Percentiles rank a stretch among this genome's conserved stretches.
Evolutionary conservation across 2,797 vertebrate genomes (phyloP).

Genomic region (Brotula barbata): DNA sequence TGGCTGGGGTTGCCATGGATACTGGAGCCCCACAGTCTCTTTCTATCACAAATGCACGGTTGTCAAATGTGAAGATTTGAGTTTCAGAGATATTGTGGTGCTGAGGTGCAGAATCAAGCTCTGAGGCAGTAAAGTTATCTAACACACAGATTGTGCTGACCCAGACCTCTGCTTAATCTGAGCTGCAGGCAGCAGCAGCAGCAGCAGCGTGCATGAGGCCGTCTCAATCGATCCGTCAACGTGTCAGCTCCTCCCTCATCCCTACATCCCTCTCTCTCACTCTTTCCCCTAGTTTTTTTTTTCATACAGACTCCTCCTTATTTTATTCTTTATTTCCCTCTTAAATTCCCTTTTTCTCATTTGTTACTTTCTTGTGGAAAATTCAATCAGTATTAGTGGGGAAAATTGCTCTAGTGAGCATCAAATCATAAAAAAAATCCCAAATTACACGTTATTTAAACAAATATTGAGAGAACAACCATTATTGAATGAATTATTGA

Average conservation of each 20-base stretch:
- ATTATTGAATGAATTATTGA: no score
- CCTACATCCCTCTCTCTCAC: constrained; percentile 16
- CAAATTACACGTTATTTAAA: no score
- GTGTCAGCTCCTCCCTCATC: constrained; percentile 62
- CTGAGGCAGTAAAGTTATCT: constrained; percentile 66
- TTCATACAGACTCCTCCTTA: background rate
- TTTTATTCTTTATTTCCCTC: background rate
- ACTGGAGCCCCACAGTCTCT: constrained; percentile 58
- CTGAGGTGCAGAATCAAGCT: constrained; percentile 55
- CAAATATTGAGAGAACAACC: no score
- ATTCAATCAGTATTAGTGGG: no score
- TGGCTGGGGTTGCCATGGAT: constrained; percentile 76
- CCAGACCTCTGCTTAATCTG: constrained; percentile 71
- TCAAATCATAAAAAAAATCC: no score
- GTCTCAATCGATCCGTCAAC: constrained; percentile 77
- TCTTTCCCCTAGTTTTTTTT: constrained; percentile 11
- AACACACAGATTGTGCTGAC: constrained; percentile 73
- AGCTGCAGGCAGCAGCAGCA: constrained; percentile 59
- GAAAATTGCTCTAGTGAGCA: no score
- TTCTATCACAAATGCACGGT: background rate
- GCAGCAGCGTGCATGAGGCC: constrained; percentile 46
- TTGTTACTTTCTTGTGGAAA: background rate
- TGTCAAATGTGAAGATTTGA: constrained; percentile 42
- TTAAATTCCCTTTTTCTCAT: background rate
- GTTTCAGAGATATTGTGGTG: constrained; percentile 56